A percentile compares a stretch with the other conserved stretches of the same genome.
These are phyloP conservation scores for Meandrusa payeni DNA, from an alignment of 2,888 invertebrate species.

Conservation along the genomic window DNA sequence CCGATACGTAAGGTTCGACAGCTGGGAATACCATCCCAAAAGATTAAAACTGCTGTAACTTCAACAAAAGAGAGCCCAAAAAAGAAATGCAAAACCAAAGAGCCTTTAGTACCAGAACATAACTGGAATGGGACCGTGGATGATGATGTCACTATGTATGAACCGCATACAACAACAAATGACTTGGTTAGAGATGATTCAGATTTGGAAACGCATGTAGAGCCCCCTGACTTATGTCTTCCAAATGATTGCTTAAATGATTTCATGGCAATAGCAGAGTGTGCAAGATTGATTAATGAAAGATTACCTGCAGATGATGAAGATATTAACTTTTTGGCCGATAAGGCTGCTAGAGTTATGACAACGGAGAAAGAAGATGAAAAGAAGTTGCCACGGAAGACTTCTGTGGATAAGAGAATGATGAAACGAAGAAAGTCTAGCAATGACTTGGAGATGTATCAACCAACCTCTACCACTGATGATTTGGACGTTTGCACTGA, in stretches of 20 bases:
- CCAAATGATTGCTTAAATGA: constrained; percentile 71
- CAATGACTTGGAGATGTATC: constrained; percentile 70
- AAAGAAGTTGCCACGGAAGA: constrained; percentile 41
- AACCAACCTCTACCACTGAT: constrained; percentile 70
- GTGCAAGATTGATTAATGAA: constrained; percentile 51
- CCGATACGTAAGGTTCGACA: constrained; percentile 74
- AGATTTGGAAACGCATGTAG: constrained; percentile 64
- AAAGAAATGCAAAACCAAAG: constrained; percentile 58
- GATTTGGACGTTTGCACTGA: constrained; percentile 62
- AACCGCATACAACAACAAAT: constrained; percentile 69
- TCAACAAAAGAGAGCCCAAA: constrained; percentile 67
- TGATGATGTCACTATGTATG: constrained; percentile 74
- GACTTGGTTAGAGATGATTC: constrained; percentile 66
- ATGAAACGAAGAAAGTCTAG: constrained; percentile 64
- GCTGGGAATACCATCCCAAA: constrained; percentile 55
- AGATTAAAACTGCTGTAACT: constrained; percentile 49
- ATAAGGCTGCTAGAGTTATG: constrained; percentile 70
- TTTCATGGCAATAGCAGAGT: constrained; percentile 68
- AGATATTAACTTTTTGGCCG: constrained; percentile 64
- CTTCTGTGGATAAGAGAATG: constrained; percentile 52
- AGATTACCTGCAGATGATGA: constrained; percentile 57
- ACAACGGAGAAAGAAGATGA: constrained; percentile 58
- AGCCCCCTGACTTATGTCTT: constrained; percentile 65
- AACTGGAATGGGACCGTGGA: constrained; percentile 56
- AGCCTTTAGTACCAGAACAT: constrained; percentile 47